Evolutionary conservation across 2,113 vertebrate genomes (phyloP), one percentile per base, ranked within the genome.

Genomic region (Murina feae): DNA sequence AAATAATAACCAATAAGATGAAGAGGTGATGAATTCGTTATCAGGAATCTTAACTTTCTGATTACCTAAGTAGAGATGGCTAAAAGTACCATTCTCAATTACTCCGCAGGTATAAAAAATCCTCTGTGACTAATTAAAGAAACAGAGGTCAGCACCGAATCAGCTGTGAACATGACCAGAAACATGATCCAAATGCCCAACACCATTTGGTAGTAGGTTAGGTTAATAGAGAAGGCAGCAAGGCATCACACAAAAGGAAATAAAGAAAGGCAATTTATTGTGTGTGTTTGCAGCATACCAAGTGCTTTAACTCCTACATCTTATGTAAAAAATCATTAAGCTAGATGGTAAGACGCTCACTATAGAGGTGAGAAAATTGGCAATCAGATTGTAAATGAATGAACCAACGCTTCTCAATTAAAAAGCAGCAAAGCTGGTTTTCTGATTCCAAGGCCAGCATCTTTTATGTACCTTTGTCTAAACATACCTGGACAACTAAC

Each of bases 351-450:
- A n/a, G 39, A 69, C 13, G 9, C 32, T 88, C 7, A 53, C 1
- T 53, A 89, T 60, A 93, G 30, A 92, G 21, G 32, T 32, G 4
- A 71, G 69, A 89, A 93, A 86, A 9, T 17, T 32, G 39, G 11
- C 35, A n/a, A 28, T 81, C 9, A 65, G 28, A 83, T 81, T 81
- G 66, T 37, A 65, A 86, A 3, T 84, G 23, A 87, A 71, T 87
- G 25, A 71, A 72, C 18, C 32, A 37, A 87, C 28, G 42, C 10
- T 35, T 92, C 23, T 72, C 68, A 76, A 3, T 71, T 39, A 84
- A 53, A 66, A 87, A 90, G 49, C 14, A 91, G 21, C 1, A 13
- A 86, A 96, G 5, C 9, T 65, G 14, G 0, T 69, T 86, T 92
- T 86, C 49, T 60, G n/a, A 92, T 79, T 65, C n/a, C n/a, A 84